Evolutionary conservation across 1,140 invertebrate genomes (phyloP), one percentile per base, ranked within the genome.

Genomic region (Stenopsyche tienmushanensis): DNA sequence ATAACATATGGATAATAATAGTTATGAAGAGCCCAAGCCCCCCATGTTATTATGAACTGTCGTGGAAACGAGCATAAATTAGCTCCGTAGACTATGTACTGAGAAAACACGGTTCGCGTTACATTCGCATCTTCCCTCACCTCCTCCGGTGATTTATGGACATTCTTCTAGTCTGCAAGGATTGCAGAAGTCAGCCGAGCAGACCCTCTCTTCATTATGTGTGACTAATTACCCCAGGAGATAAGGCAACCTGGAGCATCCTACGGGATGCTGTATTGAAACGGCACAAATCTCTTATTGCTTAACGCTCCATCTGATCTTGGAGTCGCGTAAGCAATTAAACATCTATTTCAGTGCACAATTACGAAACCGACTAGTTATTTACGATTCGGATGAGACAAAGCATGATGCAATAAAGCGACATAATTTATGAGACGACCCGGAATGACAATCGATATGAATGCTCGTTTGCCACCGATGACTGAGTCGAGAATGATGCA

Each of bases 171-270:
- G 8, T 20, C 18, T 18, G 44, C 44, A 47, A 47, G 44, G 44
- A 47, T 47, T 47, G 44, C 44, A 47, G 44, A 15, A 47, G 44
- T 47, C 44, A 47, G 44, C 44, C 3, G 10, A 47, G 5, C 44
- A 47, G 44, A 47, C 44, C 44, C 44, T 20, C 29, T 55, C 65
- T 67, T 67, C 65, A 67, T 67, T 67, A 67, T 47, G 55, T 62
- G 59, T 67, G 66, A 67, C 66, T 67, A 67, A 67, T 67, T 63
- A 60, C 66, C 53, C 23, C n/a, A 13, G n/a, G 34, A 67, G 59
- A 67, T 67, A 67, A 67, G 60, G 62, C 45, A 41, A 62, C 26
- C 25, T 3, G 50, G 49, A 44, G 26, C 34, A 39, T n/a, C 17
- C 7, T 20, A 49, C 13, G 20, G 23, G 20, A 10, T 25, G 18